A percentile compares a stretch with the other conserved stretches of the same genome.
These are phyloP conservation scores for Gorsachius magnificus DNA, from an alignment of 2,797 vertebrate genomes.

Conservation along the genomic window DNA sequence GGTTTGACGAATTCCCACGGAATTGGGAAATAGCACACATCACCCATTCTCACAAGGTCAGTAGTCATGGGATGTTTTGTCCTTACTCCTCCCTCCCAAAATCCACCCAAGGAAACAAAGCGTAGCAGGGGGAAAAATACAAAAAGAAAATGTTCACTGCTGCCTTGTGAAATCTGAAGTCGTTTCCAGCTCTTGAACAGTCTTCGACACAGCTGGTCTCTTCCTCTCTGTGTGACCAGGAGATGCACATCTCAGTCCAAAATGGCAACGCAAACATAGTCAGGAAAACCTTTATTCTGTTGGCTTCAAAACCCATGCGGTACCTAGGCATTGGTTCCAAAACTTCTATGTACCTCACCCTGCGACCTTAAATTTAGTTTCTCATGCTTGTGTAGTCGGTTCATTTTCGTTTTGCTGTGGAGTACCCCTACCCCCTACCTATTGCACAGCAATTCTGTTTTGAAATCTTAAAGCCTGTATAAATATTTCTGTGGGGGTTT, in stretches of 20 bases:
- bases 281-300: not conserved
- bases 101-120: not conserved
- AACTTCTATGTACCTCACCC: not conserved
- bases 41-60: not conserved
- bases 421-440: not conserved
- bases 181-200: not conserved
- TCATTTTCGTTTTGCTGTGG: not conserved
- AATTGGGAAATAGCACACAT: not conserved
- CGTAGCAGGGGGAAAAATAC: fast-evolving
- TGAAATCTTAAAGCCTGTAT: not conserved
- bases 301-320: not conserved
- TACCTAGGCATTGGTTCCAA: not conserved
- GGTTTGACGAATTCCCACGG: not conserved
- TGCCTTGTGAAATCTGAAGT: not conserved
- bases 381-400: not conserved
- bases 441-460: not conserved
- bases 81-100: not conserved
- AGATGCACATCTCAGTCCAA: not conserved
- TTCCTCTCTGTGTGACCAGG: not conserved
- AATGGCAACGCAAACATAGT: not conserved
- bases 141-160: not conserved
- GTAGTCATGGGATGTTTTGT: not conserved
- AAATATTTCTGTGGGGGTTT: not conserved
- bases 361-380: not conserved
- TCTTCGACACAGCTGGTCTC: not conserved